Base-by-base conservation (phyloP, 2,888 invertebrate species). In the Apodemia duryi region DNA sequence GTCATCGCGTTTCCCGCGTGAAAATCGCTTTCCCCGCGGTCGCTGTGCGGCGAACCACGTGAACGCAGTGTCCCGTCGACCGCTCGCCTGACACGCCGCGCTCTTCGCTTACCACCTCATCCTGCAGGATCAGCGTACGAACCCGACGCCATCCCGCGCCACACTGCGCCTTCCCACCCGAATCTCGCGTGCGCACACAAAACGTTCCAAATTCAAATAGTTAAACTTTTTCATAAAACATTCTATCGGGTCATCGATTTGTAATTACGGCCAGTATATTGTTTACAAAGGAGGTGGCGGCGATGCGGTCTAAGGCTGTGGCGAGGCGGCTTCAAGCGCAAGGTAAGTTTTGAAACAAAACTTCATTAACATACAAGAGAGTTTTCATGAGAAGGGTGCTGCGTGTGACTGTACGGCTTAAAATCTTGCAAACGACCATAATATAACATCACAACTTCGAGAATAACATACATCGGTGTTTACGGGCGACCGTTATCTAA, bases 301-400 rank as follows among this genome's bases (percentile, higher is more conserved):
- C 93, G 88, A 95, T 95, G 95, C 94, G 95, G 92, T 94, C 94
- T 74, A 95, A 95, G 86, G 94, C 95, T 79, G 94, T 95, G 75
- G 95, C 95, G 76, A 93, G 95, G 86, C 94, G 93, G 85, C 92
- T 95, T 73, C 93, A 94, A 81, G 93, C 94, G 84, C 94, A 94
- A 93, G 95, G 95, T 95, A 85, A 93, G 93, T 81, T 41, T 61
- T 64, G 51, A 49, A 46, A 61, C 63, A 38, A 61, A 66, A 52
- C 65, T 54, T 60, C n/a, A 29, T 43, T 3, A 11, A 6, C 29
- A 38, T 62, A 46, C 46, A 9, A n/a, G 46, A 46, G 13, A 46
- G 46, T 46, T 46, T 46, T n/a, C 46, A 46, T 46, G 6, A 13
- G 46, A 46, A 46, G 43, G 2, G 13, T n/a, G 46, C 13, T 46